Conservation (phyloP, 2,113 vertebrate genomes). For the Callocephalon fimbriatum region DNA sequence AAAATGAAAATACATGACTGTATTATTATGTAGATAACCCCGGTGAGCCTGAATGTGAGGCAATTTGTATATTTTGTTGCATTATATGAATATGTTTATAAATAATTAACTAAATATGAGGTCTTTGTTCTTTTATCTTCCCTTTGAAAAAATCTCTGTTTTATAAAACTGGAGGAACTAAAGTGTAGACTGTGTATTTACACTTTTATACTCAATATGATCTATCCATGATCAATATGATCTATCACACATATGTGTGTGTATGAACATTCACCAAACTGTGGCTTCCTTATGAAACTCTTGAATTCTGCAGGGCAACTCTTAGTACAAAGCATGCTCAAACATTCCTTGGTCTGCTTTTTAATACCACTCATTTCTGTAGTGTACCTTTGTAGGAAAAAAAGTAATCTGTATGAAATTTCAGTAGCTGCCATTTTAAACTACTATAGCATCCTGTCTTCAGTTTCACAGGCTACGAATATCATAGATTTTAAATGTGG, state of each 20-base stretch:
- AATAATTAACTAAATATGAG: not conserved
- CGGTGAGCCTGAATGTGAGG: not conserved
- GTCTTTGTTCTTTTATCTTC: not conserved
- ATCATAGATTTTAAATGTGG: not conserved
- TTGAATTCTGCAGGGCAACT: not conserved
- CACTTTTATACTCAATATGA: not conserved
- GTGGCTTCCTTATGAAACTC: not conserved
- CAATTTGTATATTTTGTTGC: not conserved
- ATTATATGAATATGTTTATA: not conserved
- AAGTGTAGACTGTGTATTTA: not conserved
- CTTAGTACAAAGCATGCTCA: not conserved
- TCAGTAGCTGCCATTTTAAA: not conserved
- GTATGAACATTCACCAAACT: not conserved
- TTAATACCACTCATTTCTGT: not conserved
- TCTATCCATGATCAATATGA: not conserved
- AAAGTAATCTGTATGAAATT: not conserved
- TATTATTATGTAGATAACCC: not conserved
- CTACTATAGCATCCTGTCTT: not conserved
- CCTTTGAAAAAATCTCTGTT: not conserved
- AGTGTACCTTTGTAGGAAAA: not conserved
- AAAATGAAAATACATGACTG: not conserved
- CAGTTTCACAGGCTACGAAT: not conserved
- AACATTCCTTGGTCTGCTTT: not conserved
- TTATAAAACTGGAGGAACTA: not conserved
- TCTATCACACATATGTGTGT: not conserved